A percentile compares a stretch with the other conserved stretches of the same genome.
Conservation (phyloP, 2,113 vertebrate species). For the Forbesichthys papilliferus region DNA sequence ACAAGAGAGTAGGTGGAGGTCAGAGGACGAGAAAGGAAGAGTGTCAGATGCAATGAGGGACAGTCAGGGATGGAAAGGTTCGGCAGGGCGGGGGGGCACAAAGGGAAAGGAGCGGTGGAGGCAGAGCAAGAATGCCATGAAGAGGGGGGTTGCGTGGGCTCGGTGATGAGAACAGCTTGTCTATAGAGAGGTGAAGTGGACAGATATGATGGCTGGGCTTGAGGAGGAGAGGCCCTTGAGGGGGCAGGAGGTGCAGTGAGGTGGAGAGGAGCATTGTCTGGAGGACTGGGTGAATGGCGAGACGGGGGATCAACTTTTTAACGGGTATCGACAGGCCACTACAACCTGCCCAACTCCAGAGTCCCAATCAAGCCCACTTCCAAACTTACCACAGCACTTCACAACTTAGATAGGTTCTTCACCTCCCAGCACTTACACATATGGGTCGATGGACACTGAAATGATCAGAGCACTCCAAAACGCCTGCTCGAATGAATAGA, state of each 20-base stretch:
- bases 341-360: conserved; percentile 33
- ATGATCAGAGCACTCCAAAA: conserved; percentile 23
- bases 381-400: conserved; percentile 51
- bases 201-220: conserved; percentile 33
- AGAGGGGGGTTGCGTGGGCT: conserved; percentile 40
- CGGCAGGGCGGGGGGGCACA: not conserved
- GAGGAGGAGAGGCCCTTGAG: conserved; percentile 28
- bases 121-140: conserved; percentile 39
- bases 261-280: conserved; percentile 44
- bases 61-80: conserved; percentile 17
- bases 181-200: conserved; percentile 48
- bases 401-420: conserved; percentile 27
- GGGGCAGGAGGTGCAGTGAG: conserved; percentile 35
- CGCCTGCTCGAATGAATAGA: conserved; percentile 37
- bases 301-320: conserved; percentile 34
- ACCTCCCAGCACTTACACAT: conserved; percentile 28
- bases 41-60: conserved; percentile 17
- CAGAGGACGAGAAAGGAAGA: conserved; percentile 36
- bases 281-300: conserved; percentile 41
- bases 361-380: conserved; percentile 43
- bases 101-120: not conserved
- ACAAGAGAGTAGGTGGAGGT: conserved; percentile 58
- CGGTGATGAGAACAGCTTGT: conserved; percentile 38
- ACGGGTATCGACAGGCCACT: conserved; percentile 35
- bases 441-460: conserved; percentile 47